Evolutionary conservation across 1,140 invertebrate genomes (phyloP), one percentile per base, ranked within the genome.

Genomic region (Euura lappo): DNA sequence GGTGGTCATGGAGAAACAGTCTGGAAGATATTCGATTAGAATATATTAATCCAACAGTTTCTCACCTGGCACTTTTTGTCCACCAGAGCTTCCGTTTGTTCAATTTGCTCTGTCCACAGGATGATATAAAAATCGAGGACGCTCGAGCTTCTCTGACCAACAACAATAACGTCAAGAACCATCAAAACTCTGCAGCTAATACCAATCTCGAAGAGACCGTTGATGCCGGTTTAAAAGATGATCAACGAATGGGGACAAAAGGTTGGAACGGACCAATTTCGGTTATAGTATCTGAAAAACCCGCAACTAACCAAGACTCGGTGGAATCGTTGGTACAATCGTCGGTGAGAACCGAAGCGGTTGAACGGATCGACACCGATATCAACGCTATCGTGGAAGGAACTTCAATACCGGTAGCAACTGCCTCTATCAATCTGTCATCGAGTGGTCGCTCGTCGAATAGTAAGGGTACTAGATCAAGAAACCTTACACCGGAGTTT

Each of bases 161-260:
- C 70, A 70, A 74, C 69, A 75, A 82, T 70, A 84, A 84, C 69
- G 83, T 84, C 73, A 81, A 87, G 67, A 88, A 86, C 75, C 84
- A 86, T 78, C 73, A 83, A 44, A 85, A 88, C 72, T 66, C 79
- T 51, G 73, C 77, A 46, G 68, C 76, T 0, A 76, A 81, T 64
- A 78, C 80, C n/a, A 72, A 78, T 73, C 77, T 69, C 68, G 6
- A 45, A 42, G 65, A 79, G 67, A 72, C 76, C 69, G 28, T 28
- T 28, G 51, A 60, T 60, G 51, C 5, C 51, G 51, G 10, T 60
- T 60, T n/a, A 8, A 60, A 60, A 60, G 51, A 60, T n/a, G 6
- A 60, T 60, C 51, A 60, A 60, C 28, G 28, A 28, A 28, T 28
- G 1, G 28, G 28, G 28, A 60, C 8, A 11, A 8, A 11, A 60